phyloP scores from a whole-genome alignment of 2,797 vertebrate genomes.

The Malurus splendens region DNA sequence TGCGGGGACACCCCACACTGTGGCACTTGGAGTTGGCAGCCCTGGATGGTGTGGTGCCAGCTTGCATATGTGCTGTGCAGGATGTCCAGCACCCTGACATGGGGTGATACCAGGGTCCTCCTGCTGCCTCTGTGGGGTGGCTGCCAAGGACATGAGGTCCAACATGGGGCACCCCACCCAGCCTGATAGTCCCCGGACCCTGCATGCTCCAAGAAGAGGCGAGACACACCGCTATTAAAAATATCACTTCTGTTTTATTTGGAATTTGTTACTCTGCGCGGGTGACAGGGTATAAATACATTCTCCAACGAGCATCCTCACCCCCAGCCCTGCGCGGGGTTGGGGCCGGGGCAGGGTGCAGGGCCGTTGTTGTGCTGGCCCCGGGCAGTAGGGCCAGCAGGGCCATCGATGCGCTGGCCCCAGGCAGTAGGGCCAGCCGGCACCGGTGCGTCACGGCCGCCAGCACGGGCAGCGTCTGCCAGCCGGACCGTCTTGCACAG shows the following conservation, averaged over 20 bases:
- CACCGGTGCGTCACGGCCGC: conserved; percentile 47
- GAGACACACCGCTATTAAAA: conserved; percentile 48
- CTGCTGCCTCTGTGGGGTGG: neutral
- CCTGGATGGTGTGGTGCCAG: neutral
- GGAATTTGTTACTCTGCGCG: conserved; percentile 50
- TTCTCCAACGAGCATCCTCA: conserved; percentile 44
- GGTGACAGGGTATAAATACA: conserved; percentile 63
- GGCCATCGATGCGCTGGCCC: neutral
- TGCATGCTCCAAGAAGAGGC: neutral
- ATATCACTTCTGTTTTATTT: conserved; percentile 68
- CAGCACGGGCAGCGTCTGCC: conserved; percentile 48
- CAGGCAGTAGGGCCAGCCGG: neutral
- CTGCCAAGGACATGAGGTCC: neutral
- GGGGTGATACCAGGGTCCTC: neutral
- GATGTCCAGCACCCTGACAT: neutral
- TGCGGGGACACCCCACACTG: rapidly evolving
- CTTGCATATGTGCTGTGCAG: rapidly evolving
- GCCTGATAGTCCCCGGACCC: rapidly evolving
- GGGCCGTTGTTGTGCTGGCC: neutral
- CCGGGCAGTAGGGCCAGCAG: neutral
- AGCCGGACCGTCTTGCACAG: conserved; percentile 24
- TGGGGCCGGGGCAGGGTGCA: neutral
- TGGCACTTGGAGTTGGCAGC: neutral
- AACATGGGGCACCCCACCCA: neutral
- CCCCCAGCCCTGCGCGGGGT: neutral